Conservation (phyloP, 2,888 invertebrate species). For the Allophyes oxyacanthae region DNA sequence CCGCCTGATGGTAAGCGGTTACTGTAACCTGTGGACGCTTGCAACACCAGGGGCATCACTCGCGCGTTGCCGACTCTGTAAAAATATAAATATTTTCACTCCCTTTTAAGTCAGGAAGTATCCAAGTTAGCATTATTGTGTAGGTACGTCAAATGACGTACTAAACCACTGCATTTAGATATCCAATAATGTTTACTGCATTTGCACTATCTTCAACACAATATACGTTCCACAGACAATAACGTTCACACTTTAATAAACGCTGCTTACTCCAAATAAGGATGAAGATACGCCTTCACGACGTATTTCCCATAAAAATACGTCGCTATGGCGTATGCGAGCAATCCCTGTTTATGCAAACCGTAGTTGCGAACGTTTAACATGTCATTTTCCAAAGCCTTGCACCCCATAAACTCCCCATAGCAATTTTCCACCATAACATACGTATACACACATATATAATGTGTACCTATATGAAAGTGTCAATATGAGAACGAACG, state of each 20-base stretch:
- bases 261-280: conserved; percentile 25
- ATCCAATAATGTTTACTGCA: too few species aligned
- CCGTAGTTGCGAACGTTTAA: conserved; percentile 51
- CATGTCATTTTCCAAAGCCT: conserved; percentile 57
- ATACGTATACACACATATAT: conserved; percentile 17
- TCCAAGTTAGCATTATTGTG: too few species aligned
- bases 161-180: too few species aligned
- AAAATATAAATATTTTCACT: too few species aligned
- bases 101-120: too few species aligned
- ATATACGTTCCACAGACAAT: conserved; percentile 12
- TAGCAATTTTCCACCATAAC: conserved; percentile 60
- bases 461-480: not conserved
- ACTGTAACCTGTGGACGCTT: too few species aligned
- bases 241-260: conserved; percentile 36
- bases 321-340: conserved; percentile 2
- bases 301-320: conserved; percentile 36
- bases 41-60: too few species aligned
- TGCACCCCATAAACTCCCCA: conserved; percentile 51
- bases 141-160: too few species aligned
- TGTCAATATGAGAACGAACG: conserved; percentile 11
- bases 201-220: conserved; percentile 11
- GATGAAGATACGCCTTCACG: conserved; percentile 22
- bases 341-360: conserved; percentile 51
- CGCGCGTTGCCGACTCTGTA: too few species aligned
- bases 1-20: too few species aligned